Percentiles rank a stretch among this genome's conserved stretches.
phyloP scores from a whole-genome alignment of 2,888 invertebrate genomes.

The Drepanosiphum platanoidis region DNA sequence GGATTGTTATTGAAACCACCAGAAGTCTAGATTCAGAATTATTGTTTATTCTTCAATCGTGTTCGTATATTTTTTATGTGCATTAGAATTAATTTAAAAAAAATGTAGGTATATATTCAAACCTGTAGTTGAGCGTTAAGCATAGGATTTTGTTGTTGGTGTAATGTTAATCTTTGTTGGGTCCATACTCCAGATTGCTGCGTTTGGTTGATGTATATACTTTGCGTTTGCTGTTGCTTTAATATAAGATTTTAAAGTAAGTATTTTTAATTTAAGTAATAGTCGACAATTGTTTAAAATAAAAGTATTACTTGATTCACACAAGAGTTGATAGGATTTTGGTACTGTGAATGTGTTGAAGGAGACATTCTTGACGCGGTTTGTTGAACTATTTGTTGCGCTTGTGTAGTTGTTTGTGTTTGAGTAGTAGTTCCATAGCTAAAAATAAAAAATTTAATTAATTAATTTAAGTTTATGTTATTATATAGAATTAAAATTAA shows the following conservation, averaged over 20 bases:
- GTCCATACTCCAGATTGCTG: slow-evolving; percentile 68
- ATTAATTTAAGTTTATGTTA: too few species aligned
- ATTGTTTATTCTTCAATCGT: not conserved
- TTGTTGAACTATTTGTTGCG: slow-evolving; percentile 41
- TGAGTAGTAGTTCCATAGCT: slow-evolving; percentile 51
- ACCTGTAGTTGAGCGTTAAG: slow-evolving; percentile 85
- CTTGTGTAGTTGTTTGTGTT: slow-evolving; percentile 37
- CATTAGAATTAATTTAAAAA: not conserved
- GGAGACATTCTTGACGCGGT: slow-evolving; percentile 70
- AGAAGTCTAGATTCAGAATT: slow-evolving; percentile 25
- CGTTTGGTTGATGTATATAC: slow-evolving; percentile 67
- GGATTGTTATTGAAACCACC: slow-evolving; percentile 44
- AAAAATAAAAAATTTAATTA: slow-evolving; percentile 19
- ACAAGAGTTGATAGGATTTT: slow-evolving; percentile 70
- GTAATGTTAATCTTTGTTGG: slow-evolving; percentile 72
- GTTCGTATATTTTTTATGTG: not conserved
- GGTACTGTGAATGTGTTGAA: slow-evolving; percentile 70
- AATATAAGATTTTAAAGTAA: slow-evolving; percentile 63
- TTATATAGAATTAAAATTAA: not conserved
- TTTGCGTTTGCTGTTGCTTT: slow-evolving; percentile 68
- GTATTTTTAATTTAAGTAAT: not conserved
- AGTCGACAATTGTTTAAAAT: too few species aligned
- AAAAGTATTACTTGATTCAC: slow-evolving; percentile 69
- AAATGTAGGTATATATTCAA: slow-evolving; percentile 65
- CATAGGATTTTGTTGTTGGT: slow-evolving; percentile 88